Base-by-base conservation (phyloP, 2,888 invertebrate species). In the Dinocampus coccinellae region DNA sequence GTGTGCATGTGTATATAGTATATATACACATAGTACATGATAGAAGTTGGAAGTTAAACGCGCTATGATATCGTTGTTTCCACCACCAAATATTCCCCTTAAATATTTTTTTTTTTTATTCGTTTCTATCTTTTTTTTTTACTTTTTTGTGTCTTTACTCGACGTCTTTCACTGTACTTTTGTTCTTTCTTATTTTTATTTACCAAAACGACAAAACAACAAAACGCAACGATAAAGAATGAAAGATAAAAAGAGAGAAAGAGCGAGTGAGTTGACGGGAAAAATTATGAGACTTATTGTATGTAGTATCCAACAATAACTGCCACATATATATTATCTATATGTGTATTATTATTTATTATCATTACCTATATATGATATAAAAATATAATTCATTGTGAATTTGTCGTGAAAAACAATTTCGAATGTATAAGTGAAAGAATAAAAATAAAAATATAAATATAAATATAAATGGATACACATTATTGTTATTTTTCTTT, bases 31-130 rank as follows among this genome's bases (percentile, higher is more conserved):
- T 53, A 22, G 20, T 20, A 62, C 16, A 16, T 7, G 1, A 47
- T 47, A 53, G 34, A 34, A 24, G 53, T 22, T 34, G 55, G 69
- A 75, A 72, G 81, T 79, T 82, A 82, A 82, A 80, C 75, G 77
- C 75, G 75, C 78, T 77, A 81, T 80, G 78, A 75, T 79, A 73
- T 75, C 76, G 67, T 76, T 77, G 79, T 80, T 83, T 83, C 82
- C 79, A 79, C 75, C 75, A 75, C 76, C 79, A 79, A 83, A 81
- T 81, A 79, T 81, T 77, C 77, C 26, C 55, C 55, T 9, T 10
- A 10, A 33, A 58, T 16, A n/a, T 33, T 58, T 33, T 58, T 58
- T 16, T 2, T 20, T 11, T 13, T n/a, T 11, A 10, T 11, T 22
- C 10, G 9, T 26, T 0, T 55, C 24, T 29, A 24, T 24, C 1